A percentile compares a stretch with the other conserved stretches of the same genome.
phyloP scores from a whole-genome alignment of 2,113 vertebrate genomes.

The Mungos mungo region DNA sequence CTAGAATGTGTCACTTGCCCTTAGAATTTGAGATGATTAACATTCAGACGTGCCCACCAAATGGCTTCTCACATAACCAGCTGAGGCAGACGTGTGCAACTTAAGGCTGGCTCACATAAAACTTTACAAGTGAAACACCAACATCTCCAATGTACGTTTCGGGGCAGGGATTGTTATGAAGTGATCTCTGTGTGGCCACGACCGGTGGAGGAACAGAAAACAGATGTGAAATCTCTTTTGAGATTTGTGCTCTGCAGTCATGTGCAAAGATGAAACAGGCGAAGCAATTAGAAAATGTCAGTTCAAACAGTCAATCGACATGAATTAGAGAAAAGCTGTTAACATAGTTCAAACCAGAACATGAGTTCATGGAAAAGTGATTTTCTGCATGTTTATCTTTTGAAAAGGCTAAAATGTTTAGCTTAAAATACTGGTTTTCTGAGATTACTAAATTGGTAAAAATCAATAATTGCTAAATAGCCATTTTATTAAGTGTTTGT shows the following conservation, averaged over 20 bases:
- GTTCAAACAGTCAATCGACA: constrained; percentile 29
- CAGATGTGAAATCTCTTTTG: constrained; percentile 38
- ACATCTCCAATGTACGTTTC: neutral
- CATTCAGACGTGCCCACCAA: neutral
- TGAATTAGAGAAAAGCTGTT: constrained; percentile 20
- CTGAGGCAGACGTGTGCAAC: neutral
- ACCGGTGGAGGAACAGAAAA: constrained; percentile 38
- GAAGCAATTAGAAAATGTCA: constrained; percentile 51
- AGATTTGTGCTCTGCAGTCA: neutral
- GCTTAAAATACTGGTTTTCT: neutral
- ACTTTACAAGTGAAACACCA: neutral
- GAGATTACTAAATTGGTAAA: neutral
- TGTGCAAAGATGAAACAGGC: constrained; percentile 19
- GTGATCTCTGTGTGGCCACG: neutral
- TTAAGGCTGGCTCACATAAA: neutral
- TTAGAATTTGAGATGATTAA: neutral
- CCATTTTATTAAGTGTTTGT: neutral
- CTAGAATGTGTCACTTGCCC: neutral
- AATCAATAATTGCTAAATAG: neutral
- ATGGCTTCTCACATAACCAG: neutral
- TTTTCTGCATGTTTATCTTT: constrained; percentile 44
- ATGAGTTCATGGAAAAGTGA: constrained; percentile 44
- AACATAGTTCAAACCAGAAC: constrained; percentile 52
- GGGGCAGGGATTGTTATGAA: neutral
- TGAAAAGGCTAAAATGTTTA: neutral